A percentile compares a stretch with the other conserved stretches of the same genome.
Evolutionary conservation across 2,797 vertebrate species (phyloP).

Genomic region (Emys orbicularis): DNA sequence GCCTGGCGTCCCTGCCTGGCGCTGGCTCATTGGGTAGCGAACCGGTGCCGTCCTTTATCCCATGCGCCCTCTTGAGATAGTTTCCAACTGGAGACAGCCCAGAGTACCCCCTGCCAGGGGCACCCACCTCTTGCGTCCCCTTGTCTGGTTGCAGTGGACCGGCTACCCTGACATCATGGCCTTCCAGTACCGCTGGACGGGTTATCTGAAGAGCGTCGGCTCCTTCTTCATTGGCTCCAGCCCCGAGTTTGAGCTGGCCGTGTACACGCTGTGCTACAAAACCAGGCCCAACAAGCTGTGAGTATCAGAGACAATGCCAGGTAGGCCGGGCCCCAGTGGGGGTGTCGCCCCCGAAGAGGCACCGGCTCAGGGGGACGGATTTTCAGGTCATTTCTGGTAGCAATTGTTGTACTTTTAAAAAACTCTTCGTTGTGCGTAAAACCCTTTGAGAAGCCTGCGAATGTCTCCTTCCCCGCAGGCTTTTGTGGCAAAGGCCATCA

Average conservation of each 20-base stretch:
- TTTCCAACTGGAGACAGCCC: not conserved
- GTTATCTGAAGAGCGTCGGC: slow-evolving; percentile 16
- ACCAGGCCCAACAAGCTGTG: slow-evolving; percentile 8
- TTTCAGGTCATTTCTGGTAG: not conserved
- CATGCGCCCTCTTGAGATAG: not conserved
- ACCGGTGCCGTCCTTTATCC: not conserved
- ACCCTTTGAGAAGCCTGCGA: not conserved
- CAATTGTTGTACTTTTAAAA: not conserved
- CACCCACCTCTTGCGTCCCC: not conserved
- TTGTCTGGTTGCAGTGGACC: not conserved
- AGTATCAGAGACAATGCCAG: not conserved
- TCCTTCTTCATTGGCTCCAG: slow-evolving; percentile 43
- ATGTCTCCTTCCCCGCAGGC: not conserved
- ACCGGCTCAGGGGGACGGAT: too few species aligned
- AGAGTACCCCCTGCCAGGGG: not conserved
- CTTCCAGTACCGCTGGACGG: slow-evolving; percentile 24
- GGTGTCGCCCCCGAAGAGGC: not conserved
- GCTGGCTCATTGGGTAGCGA: not conserved
- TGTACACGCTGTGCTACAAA: slow-evolving; percentile 46
- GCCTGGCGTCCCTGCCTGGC: not conserved
- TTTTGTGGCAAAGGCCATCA: too few species aligned
- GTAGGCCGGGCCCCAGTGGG: too few species aligned
- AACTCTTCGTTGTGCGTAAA: not conserved
- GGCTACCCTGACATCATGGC: slow-evolving; percentile 31
- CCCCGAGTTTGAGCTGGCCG: slow-evolving; percentile 54